Percentiles rank a stretch among this genome's conserved stretches.
phyloP scores from a whole-genome alignment of 2,113 vertebrate species.

The Okapia johnstoni region DNA sequence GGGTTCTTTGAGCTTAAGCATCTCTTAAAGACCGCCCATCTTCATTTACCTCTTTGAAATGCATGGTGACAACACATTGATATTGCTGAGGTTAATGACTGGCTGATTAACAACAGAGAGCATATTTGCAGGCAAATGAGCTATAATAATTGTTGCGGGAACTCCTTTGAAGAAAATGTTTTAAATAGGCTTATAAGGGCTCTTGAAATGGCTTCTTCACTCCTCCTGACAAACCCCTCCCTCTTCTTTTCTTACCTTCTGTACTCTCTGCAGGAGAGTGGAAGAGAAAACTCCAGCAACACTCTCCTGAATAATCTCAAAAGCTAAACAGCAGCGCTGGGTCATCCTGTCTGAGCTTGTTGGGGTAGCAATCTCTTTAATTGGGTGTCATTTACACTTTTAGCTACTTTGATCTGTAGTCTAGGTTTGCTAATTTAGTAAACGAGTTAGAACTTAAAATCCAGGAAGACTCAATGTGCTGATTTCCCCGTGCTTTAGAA shows the following conservation, averaged over 20 bases:
- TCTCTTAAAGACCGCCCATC: not conserved
- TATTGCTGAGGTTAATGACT: constrained; percentile 74
- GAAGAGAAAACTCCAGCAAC: not conserved
- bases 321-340: not conserved
- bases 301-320: not conserved
- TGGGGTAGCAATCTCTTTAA: not conserved
- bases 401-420: not conserved
- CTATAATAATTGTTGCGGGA: constrained; percentile 62
- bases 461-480: not conserved
- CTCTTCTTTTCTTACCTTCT: not conserved
- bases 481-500: not conserved
- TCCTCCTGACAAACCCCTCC: not conserved
- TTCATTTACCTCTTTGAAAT: constrained; percentile 71
- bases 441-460: not conserved
- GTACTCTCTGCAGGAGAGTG: not conserved
- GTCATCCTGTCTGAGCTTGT: not conserved
- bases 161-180: constrained; percentile 58
- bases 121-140: constrained; percentile 73
- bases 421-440: not conserved
- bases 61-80: constrained; percentile 59
- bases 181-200: constrained; percentile 44
- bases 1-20: not conserved
- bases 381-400: not conserved
- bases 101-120: constrained; percentile 74
- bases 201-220: constrained; percentile 38